Percentiles rank a stretch among this genome's conserved stretches.
Conservation (phyloP, 2,888 invertebrate species). For the Nephrotoma flavescens region DNA sequence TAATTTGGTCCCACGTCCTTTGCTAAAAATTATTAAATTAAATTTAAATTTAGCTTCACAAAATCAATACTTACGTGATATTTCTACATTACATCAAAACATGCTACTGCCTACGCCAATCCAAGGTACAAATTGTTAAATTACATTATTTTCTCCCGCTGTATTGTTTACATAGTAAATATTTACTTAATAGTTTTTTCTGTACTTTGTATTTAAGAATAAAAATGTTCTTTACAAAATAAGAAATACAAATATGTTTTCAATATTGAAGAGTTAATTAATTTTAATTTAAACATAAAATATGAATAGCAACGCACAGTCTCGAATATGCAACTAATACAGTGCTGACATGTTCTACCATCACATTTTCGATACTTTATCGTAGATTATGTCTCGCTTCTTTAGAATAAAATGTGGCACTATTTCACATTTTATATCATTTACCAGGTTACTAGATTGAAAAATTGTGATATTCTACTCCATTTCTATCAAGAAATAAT, state of each 20-base stretch:
- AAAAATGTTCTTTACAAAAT: background rate
- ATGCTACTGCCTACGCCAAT: background rate
- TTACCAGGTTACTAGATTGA: no score
- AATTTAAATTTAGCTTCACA: no score
- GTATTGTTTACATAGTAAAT: background rate
- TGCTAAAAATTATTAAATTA: no score
- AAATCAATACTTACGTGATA: background rate
- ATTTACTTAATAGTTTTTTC: background rate
- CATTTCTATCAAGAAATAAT: no score
- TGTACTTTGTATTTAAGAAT: background rate
- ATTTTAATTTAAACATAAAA: background rate
- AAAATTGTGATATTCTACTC: no score
- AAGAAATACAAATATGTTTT: background rate
- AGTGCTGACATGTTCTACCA: no score
- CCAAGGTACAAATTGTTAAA: background rate
- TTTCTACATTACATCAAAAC: background rate
- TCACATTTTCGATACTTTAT: no score
- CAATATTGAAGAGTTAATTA: background rate
- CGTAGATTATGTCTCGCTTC: no score
- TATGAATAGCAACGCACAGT: background rate
- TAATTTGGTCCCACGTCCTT: no score
- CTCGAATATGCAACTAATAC: background rate
- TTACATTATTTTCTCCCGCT: background rate
- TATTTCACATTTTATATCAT: no score
- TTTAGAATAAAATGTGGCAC: no score